These are phyloP conservation scores for Brotogeris chrysoptera DNA, from an alignment of 2,797 vertebrate species.

Conservation along the genomic window DNA sequence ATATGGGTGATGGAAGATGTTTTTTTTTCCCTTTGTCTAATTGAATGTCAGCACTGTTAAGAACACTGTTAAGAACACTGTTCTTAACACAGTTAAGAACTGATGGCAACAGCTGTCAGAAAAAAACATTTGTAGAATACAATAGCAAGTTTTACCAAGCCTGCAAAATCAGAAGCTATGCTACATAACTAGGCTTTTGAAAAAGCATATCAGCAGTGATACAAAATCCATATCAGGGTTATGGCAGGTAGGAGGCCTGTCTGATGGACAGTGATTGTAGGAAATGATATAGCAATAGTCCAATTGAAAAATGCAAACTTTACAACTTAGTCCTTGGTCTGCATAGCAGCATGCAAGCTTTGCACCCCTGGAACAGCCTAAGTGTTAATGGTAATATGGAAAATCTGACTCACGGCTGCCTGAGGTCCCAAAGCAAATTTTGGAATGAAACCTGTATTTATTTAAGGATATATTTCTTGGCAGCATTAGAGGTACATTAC, in stretches of 20 bases:
- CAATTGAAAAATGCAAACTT: neutral
- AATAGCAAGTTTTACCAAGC: neutral
- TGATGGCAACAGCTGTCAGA: neutral
- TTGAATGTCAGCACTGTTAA: neutral
- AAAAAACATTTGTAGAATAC: neutral
- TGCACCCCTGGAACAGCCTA: neutral
- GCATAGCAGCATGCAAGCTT: neutral
- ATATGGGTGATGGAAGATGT: neutral
- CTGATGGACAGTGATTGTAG: neutral
- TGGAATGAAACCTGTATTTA: slow-evolving; percentile 25
- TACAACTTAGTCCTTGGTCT: neutral
- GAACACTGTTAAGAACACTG: no score
- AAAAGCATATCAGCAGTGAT: neutral
- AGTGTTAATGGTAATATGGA: neutral
- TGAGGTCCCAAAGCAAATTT: neutral
- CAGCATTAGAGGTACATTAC: neutral
- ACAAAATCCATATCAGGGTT: neutral
- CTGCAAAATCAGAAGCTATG: neutral
- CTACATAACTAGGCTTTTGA: neutral
- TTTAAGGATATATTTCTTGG: slow-evolving; percentile 27
- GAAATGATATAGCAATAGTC: neutral
- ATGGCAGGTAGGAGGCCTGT: neutral
- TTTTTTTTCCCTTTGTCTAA: neutral
- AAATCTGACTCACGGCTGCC: neutral
- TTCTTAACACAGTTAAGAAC: neutral